Evolutionary conservation across 2,888 invertebrate genomes (phyloP), one percentile per base, ranked within the genome.

Genomic region (Agonopterix heracliana): DNA sequence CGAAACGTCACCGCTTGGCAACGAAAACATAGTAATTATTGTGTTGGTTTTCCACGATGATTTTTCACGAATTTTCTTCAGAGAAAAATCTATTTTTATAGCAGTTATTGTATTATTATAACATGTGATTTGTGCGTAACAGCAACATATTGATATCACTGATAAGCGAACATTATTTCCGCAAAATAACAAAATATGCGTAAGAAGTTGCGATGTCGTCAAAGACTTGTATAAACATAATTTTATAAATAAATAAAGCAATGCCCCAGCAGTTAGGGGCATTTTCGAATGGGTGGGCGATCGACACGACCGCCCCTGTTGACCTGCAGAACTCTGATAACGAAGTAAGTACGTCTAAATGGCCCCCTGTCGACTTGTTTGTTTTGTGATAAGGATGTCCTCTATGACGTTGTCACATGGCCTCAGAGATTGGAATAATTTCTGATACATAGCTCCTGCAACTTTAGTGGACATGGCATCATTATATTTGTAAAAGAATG

Each of bases 341-440:
- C 65, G 79, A 82, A 60, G 87, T 87, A 84, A 86, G 86, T 70
- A 34, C 38, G 10, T 34, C 26, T 40, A 44, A 11, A 41, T 9
- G 75, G 73, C 72, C 87, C 86, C 87, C 87, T 79, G 84, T 78
- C 62, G 64, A 74, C 72, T 81, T 85, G 82, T 86, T 87, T 84
- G 75, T 75, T 56, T 60, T 52, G 48, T 53, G 76, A 76, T 83
- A 81, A 75, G 55, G 56, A 52, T 56, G 74, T 70, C 73, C 76
- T 74, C 68, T 66, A 50, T 73, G 73, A 75, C 78, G 78, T 74
- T 66, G 44, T 55, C 41, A 41, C 9, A 48, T 52, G 56, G 54
- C 48, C 54, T 46, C 48, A 48, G 48, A 56, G 49, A 49, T 52
- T 26, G 26, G 5, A 26, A 26, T 26, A 5, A 52, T 47, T 47